Evolutionary conservation across 2,888 invertebrate genomes (phyloP), one percentile per base, ranked within the genome.

Genomic region (Apamea monoglypha): DNA sequence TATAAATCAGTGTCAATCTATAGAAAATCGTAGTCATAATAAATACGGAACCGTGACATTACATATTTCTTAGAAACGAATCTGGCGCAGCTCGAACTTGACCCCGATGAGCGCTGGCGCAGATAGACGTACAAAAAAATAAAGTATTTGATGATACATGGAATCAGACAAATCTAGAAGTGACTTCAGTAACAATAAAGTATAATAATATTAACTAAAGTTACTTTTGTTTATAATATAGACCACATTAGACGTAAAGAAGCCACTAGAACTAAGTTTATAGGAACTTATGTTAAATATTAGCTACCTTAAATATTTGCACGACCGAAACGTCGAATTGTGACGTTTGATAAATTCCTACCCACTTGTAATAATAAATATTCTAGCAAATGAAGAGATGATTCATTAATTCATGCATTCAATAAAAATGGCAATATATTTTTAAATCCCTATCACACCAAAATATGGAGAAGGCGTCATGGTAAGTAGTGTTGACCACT

Each of bases 11-110:
- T 63, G 59, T 72, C 80, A 63, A 50, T 61, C 21, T 75, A 44
- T 44, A 75, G 25, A 78, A 83, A 73, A 78, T 16, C 18, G 36
- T 59, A 69, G n/a, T 75, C 76, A 77, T 73, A 81, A 78, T 74
- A 85, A 78, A 83, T 78, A 87, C 83, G 80, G 83, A 89, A 88
- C 84, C 84, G 67, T 87, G 78, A 81, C 81, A 83, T 84, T 85
- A 76, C 61, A 61, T 69, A 67, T 85, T 78, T 53, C 63, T 67
- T 75, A 82, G 44, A 74, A 82, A 74, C 72, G 74, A 85, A 83
- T 82, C 66, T 75, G 79, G 73, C 67, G 77, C 81, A 44, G 81
- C 32, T 70, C 90, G 91, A 94, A 94, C 94, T 94, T 94, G 94
- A 91, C 93, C 93, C 70, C 86, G 86, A 85, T 93, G 69, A 81